Conservation (phyloP, 1,140 invertebrate genomes). For the Harlomillsia oculata region DNA sequence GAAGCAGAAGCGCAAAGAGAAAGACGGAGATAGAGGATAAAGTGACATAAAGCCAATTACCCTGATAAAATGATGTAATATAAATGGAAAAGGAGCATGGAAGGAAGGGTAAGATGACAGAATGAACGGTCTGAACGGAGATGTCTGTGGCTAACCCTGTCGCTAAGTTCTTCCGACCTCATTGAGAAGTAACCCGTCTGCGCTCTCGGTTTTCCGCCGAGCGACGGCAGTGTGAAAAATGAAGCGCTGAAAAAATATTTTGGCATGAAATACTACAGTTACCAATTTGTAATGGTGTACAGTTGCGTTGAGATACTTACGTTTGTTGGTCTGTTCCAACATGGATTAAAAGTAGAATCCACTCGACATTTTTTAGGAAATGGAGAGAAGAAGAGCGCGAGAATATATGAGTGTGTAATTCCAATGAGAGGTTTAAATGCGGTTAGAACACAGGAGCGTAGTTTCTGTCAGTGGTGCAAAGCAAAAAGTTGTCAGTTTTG, state of each 20-base stretch:
- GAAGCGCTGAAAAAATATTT: conserved; percentile 36
- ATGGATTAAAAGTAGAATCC: too few species aligned
- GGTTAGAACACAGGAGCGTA: too few species aligned
- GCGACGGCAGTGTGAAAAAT: conserved; percentile 33
- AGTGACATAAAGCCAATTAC: conserved; percentile 31
- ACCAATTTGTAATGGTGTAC: conserved; percentile 32
- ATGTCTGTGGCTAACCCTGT: conserved; percentile 8
- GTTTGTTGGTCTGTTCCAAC: too few species aligned
- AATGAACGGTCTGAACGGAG: background rate
- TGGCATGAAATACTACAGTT: conserved; percentile 33
- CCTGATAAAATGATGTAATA: conserved; percentile 32
- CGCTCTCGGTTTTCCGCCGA: background rate
- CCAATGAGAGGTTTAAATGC: too few species aligned
- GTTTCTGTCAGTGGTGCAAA: too few species aligned
- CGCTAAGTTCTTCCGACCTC: too few species aligned
- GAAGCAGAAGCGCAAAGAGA: conserved; percentile 1
- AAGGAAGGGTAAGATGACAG: conserved; percentile 14
- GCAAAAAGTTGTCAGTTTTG: too few species aligned
- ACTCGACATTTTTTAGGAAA: too few species aligned
- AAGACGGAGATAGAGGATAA: conserved; percentile 10
- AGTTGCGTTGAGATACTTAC: conserved; percentile 10
- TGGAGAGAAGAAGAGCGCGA: too few species aligned
- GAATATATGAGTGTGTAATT: too few species aligned
- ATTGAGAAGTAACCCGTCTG: too few species aligned
- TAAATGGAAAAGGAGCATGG: conserved; percentile 14